Base-by-base conservation (phyloP, 2,888 invertebrate species). In the Nymphalis urticae region DNA sequence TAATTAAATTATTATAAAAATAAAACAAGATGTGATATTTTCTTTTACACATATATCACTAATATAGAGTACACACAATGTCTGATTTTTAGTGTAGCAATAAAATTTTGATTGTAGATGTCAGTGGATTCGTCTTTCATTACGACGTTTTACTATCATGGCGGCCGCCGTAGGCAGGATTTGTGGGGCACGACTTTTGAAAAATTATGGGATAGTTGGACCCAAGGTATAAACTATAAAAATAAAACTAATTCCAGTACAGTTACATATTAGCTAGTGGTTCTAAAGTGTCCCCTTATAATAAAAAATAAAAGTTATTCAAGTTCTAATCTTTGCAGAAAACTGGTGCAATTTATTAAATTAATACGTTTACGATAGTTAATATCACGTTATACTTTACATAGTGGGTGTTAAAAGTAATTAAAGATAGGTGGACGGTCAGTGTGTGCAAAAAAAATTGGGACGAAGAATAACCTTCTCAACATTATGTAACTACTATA, bases 131-230 rank as follows among this genome's bases (percentile, higher is more conserved):
- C 79, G 81, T 84, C 86, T 84, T 86, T 90, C 89, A 86, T 83
- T 86, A 80, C 87, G 90, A 89, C 90, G 91, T 90, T 91, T 91
- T 89, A 84, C 94, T 94, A 96, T 95, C 94, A 97, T 97, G 97
- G 97, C 97, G 95, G 96, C 96, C 92, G 95, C 95, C 90, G 95
- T 97, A 90, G 96, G 96, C 93, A 95, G 97, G 93, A 95, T 97
- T 95, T 96, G 95, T 93, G 96, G 96, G 93, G 95, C 96, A 88
- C 95, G 95, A 90, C 95, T 97, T 91, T 94, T 97, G 85, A 97
- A 95, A 95, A 94, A 95, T 81, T 94, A 94, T 92, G 94, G 95
- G 90, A 93, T 95, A 84, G 90, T 94, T 85, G 89, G 94, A 83
- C 95, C 94, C 88, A 96, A 97, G 95, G 97, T 96, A 94, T 85